Evolutionary conservation across 2,797 vertebrate genomes (phyloP).

Genomic region (Parotocinclus haroldoi): DNA sequence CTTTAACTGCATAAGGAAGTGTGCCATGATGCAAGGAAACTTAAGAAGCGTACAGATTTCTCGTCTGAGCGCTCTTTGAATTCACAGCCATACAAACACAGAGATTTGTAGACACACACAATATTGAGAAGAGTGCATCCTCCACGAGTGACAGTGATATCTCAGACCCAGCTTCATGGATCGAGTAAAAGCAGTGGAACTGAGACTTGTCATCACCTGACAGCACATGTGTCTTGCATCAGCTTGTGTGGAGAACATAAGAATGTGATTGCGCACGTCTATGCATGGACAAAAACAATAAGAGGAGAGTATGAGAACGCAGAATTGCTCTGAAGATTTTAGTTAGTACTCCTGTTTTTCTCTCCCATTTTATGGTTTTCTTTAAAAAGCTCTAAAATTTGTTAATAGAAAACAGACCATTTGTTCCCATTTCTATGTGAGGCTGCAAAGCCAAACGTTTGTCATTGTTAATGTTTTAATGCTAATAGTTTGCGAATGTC

Average conservation of each 20-base stretch:
- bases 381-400: neutral
- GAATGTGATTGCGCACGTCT: conserved; percentile 29
- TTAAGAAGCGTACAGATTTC: conserved; percentile 52
- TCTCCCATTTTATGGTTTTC: conserved; percentile 2
- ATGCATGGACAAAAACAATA: conserved; percentile 7
- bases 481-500: too few relatives aligned
- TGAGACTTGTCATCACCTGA: conserved; percentile 37
- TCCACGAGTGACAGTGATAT: conserved; percentile 36
- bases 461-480: too few relatives aligned
- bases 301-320: conserved; percentile 10
- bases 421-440: too few relatives aligned
- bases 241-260: conserved; percentile 13
- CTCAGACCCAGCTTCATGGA: conserved; percentile 29
- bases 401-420: too few relatives aligned
- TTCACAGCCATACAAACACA: conserved; percentile 29
- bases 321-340: conserved; percentile 15
- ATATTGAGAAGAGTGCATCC: conserved; percentile 35
- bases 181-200: conserved; percentile 12
- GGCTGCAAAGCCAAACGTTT: too few relatives aligned
- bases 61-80: conserved; percentile 53
- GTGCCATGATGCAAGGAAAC: conserved; percentile 66
- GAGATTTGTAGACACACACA: conserved; percentile 29
- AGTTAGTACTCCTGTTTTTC: conserved; percentile 20
- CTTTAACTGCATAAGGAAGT: conserved; percentile 61
- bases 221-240: conserved; percentile 33